phyloP scores from a whole-genome alignment of 2,888 invertebrate genomes.

The Polymixis flavicincta region DNA sequence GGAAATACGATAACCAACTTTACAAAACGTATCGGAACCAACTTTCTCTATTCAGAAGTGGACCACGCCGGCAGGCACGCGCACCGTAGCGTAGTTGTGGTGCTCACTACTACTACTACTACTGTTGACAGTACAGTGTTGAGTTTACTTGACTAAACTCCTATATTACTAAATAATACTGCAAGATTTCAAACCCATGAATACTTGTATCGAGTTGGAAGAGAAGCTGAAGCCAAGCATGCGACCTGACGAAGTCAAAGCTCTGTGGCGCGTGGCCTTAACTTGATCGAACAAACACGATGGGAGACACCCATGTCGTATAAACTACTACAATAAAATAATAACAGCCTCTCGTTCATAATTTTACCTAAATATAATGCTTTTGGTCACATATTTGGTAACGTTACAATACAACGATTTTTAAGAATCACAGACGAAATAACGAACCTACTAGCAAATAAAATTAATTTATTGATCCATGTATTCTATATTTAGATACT shows the following conservation, averaged over 20 bases:
- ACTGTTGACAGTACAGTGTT: no score
- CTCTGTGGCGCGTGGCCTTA: neutral
- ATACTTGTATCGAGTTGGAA: slow-evolving; percentile 3
- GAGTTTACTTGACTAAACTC: no score
- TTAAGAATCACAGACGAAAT: neutral
- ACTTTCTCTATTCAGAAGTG: slow-evolving; percentile 20
- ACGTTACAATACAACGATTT: slow-evolving; percentile 8
- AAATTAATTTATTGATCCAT: neutral
- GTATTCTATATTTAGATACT: neutral
- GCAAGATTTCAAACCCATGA: slow-evolving; percentile 7
- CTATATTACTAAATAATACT: slow-evolving; percentile 26
- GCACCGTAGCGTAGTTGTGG: no score
- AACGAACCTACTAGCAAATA: neutral
- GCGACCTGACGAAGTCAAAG: neutral
- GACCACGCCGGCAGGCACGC: neutral
- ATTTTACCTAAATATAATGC: slow-evolving; percentile 16
- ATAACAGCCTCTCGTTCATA: neutral
- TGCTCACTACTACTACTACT: neutral
- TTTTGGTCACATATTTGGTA: slow-evolving; percentile 44
- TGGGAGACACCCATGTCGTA: neutral
- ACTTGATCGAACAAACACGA: neutral
- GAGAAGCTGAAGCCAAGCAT: neutral
- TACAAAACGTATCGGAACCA: slow-evolving; percentile 5
- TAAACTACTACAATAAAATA: neutral
- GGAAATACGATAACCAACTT: neutral